A percentile compares a stretch with the other conserved stretches of the same genome.
phyloP scores from a whole-genome alignment of 2,113 vertebrate species.

The Hipposideros armiger region DNA sequence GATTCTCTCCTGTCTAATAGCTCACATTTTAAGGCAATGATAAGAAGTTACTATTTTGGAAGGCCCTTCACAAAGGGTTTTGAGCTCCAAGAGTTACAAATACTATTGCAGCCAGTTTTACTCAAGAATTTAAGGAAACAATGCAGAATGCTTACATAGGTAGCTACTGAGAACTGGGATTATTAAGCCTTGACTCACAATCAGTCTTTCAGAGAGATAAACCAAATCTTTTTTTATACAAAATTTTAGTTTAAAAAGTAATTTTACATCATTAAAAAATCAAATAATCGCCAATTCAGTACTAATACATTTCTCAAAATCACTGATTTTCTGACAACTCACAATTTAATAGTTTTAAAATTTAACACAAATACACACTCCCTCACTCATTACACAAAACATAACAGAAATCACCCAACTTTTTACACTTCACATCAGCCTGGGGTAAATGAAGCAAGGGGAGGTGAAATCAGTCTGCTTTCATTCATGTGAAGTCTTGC shows the following conservation, averaged over 20 bases:
- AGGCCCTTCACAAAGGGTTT: not conserved
- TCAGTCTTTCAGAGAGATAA: slow-evolving; percentile 33
- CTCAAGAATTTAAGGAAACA: not conserved
- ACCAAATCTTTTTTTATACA: not conserved
- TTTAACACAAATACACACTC: slow-evolving; percentile 12
- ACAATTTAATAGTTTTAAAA: not conserved
- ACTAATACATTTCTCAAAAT: not conserved
- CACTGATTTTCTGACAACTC: slow-evolving; percentile 25
- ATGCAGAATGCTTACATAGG: not conserved
- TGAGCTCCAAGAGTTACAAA: not conserved
- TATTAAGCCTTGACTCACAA: not conserved
- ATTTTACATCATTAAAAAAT: not conserved
- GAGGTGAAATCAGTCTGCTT: slow-evolving; percentile 11
- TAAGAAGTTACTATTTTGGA: slow-evolving; percentile 19
- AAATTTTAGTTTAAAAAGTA: not conserved
- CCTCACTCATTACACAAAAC: slow-evolving; percentile 3
- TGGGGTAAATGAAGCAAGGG: not conserved
- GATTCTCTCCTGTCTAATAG: not conserved
- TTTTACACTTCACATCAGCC: not conserved
- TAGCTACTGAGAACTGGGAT: not conserved
- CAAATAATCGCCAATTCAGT: not conserved
- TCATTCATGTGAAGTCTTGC: slow-evolving; percentile 32
- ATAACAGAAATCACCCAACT: not conserved
- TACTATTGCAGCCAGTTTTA: not conserved
- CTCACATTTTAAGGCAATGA: not conserved